A percentile compares a stretch with the other conserved stretches of the same genome.
Evolutionary conservation across 2,113 vertebrate genomes (phyloP).

Genomic region (Synchiropus splendidus): DNA sequence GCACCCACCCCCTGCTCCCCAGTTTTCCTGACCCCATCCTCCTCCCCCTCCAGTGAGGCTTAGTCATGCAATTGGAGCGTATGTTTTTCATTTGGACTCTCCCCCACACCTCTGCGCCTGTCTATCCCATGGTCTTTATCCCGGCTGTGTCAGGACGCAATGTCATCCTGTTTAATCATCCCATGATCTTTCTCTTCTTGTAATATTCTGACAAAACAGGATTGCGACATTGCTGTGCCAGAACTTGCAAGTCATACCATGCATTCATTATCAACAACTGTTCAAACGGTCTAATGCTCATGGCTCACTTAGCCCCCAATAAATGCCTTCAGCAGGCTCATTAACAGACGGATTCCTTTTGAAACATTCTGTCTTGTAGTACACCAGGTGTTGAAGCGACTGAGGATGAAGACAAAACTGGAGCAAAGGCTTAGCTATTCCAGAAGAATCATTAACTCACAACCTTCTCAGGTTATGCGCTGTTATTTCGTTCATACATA

Average conservation of each 20-base stretch:
- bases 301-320: too few species aligned
- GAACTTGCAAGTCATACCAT: slow-evolving; percentile 40
- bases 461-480: slow-evolving; percentile 17
- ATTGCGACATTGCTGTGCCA: slow-evolving; percentile 19
- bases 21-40: slow-evolving; percentile 41
- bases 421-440: slow-evolving; percentile 13
- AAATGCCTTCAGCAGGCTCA: too few species aligned
- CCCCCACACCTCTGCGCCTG: slow-evolving; percentile 43
- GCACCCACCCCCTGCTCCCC: slow-evolving; percentile 39
- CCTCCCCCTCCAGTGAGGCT: slow-evolving; percentile 33
- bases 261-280: slow-evolving; percentile 1
- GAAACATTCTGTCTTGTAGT: too few species aligned
- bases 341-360: too few species aligned
- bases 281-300: too few species aligned
- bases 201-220: slow-evolving; percentile 2
- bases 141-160: slow-evolving; percentile 14
- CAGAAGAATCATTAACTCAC: slow-evolving; percentile 20
- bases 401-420: slow-evolving; percentile 16
- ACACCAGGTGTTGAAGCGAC: too few species aligned
- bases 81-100: slow-evolving; percentile 61
- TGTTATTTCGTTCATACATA: slow-evolving; percentile 24
- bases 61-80: slow-evolving; percentile 61
- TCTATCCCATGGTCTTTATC: slow-evolving; percentile 20
- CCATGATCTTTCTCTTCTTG: slow-evolving; percentile 6
- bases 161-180: slow-evolving; percentile 36